These are phyloP conservation scores for Cantharis nigra DNA, from an alignment of 2,888 invertebrate genomes.

Conservation along the genomic window DNA sequence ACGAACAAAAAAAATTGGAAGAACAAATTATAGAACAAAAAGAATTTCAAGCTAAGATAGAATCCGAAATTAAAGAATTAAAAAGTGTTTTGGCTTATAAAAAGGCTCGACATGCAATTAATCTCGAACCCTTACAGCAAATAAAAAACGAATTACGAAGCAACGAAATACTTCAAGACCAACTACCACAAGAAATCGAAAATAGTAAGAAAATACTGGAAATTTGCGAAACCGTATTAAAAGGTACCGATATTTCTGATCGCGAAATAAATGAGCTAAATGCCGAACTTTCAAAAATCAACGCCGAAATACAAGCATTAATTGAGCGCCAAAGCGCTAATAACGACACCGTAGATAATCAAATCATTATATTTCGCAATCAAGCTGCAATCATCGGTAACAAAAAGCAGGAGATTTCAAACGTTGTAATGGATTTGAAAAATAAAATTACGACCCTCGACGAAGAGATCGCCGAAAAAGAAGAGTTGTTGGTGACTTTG, in stretches of 20 bases:
- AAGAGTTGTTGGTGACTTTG: conserved; percentile 39
- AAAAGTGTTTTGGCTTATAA: conserved; percentile 30
- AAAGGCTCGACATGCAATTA: conserved; percentile 28
- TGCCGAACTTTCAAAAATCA: conserved; percentile 21
- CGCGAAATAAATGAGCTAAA: conserved; percentile 29
- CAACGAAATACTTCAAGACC: conserved; percentile 57
- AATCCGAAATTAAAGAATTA: conserved; percentile 34
- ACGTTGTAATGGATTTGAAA: conserved; percentile 69
- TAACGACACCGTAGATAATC: conserved; percentile 64
- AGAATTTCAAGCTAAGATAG: conserved; percentile 58
- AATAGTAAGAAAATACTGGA: conserved; percentile 67
- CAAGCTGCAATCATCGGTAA: conserved; percentile 80
- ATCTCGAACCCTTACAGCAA: conserved; percentile 65
- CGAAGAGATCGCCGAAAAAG: conserved; percentile 64
- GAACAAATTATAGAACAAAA: conserved; percentile 57
- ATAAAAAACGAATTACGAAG: conserved; percentile 64
- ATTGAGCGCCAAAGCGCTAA: conserved; percentile 34
- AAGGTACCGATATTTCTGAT: conserved; percentile 60
- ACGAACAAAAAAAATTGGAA: conserved; percentile 36
- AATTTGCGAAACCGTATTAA: conserved; percentile 70
- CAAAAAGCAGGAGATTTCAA: conserved; percentile 77
- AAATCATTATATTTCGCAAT: conserved; percentile 81
- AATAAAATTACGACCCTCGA: conserved; percentile 65
- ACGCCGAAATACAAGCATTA: conserved; percentile 31
- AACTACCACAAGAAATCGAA: conserved; percentile 75